Percentiles rank a stretch among this genome's conserved stretches.
Evolutionary conservation across 2,888 invertebrate genomes (phyloP).

Genomic region (Penaeus monodon): DNA sequence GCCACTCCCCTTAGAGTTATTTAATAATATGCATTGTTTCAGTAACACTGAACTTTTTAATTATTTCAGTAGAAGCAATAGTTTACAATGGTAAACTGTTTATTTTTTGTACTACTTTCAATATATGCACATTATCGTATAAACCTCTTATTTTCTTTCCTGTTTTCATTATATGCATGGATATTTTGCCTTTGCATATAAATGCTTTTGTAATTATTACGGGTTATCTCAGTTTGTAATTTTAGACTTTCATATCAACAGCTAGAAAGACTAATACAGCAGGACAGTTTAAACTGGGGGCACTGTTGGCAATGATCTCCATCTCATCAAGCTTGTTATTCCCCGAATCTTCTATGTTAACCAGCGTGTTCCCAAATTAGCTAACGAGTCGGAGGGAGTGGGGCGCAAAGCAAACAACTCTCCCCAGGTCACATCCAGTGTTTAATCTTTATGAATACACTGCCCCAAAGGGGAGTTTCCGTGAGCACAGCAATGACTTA

Average conservation of each 20-base stretch:
- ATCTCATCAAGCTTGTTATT: slow-evolving; percentile 75
- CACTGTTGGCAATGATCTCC: slow-evolving; percentile 79
- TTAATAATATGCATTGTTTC: neutral
- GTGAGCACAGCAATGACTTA: slow-evolving; percentile 76
- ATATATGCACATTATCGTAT: neutral
- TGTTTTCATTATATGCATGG: too few relatives aligned
- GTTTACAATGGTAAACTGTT: too few relatives aligned
- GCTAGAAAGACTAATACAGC: slow-evolving; percentile 82
- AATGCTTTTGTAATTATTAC: neutral
- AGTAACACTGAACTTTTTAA: neutral
- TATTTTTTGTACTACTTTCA: too few relatives aligned
- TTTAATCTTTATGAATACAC: slow-evolving; percentile 89
- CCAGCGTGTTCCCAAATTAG: slow-evolving; percentile 79
- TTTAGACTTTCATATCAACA: slow-evolving; percentile 68
- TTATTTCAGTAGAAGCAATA: neutral
- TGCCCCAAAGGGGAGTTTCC: slow-evolving; percentile 86
- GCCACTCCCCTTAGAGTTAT: neutral
- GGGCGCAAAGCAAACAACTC: slow-evolving; percentile 86
- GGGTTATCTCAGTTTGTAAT: neutral
- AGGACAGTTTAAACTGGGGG: slow-evolving; percentile 91
- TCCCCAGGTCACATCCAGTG: slow-evolving; percentile 89
- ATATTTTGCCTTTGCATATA: too few relatives aligned
- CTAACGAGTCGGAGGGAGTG: slow-evolving; percentile 73
- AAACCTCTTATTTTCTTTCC: too few relatives aligned
- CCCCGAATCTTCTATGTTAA: slow-evolving; percentile 96